Evolutionary conservation across 53 echinoderm and acorn worm genomes (phyloP).

Genomic region (Antedon mediterranea): DNA sequence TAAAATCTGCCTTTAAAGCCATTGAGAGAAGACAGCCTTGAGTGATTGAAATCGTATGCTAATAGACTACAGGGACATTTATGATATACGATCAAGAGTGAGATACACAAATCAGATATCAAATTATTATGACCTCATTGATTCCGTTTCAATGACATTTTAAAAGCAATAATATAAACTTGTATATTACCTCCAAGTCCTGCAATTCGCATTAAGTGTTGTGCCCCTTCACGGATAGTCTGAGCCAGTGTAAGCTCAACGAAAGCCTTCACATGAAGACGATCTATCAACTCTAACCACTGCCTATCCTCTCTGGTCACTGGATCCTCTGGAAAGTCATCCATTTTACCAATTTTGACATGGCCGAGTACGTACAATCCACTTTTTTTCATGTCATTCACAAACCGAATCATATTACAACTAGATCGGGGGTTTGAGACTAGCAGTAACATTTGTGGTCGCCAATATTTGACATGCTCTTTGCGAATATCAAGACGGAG

Average conservation of each 20-base stretch:
- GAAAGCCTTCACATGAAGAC: slow-evolving; percentile 79
- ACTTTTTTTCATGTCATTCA: slow-evolving; percentile 97
- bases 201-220: slow-evolving; percentile 72
- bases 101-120: no score
- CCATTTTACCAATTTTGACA: slow-evolving; percentile 53
- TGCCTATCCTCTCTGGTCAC: slow-evolving; percentile 56
- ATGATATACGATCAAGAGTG: no score
- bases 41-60: no score
- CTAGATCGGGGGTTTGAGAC: slow-evolving; percentile 78
- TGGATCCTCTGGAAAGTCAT: slow-evolving; percentile 48
- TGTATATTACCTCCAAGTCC: slow-evolving; percentile 63
- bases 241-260: slow-evolving; percentile 63
- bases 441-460: slow-evolving; percentile 86
- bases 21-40: no score
- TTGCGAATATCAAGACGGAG: slow-evolving; percentile 69
- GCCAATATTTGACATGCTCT: slow-evolving; percentile 97
- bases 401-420: slow-evolving; percentile 68
- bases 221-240: slow-evolving; percentile 68
- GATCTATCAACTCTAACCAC: slow-evolving; percentile 67
- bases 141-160: no score
- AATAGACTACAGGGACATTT: no score
- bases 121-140: no score
- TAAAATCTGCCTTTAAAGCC: no score
- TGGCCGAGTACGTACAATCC: slow-evolving; percentile 85
- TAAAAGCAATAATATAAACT: no score